Percentiles rank a stretch among this genome's conserved stretches.
Evolutionary conservation across 2,113 vertebrate genomes (phyloP).

Genomic region (Recurvirostra avosetta): DNA sequence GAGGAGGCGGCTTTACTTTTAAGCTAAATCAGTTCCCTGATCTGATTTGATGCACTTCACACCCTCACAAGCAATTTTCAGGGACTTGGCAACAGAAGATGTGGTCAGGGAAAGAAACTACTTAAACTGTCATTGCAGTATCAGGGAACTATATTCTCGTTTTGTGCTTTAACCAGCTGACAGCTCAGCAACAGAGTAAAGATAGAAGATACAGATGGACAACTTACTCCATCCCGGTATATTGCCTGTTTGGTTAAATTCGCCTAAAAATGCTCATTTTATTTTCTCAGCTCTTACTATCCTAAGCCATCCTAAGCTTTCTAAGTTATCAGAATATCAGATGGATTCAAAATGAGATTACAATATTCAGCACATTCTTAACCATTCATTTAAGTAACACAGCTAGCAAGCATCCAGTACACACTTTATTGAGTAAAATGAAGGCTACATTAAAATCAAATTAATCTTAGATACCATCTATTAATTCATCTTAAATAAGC

Average conservation of each 20-base stretch:
- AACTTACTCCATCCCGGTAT: not conserved
- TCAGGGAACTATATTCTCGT: not conserved
- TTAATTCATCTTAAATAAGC: not conserved
- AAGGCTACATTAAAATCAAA: not conserved
- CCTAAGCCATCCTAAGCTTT: not conserved
- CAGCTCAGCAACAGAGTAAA: not conserved
- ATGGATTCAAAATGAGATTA: not conserved
- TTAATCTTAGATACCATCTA: not conserved
- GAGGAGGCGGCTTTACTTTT: not conserved
- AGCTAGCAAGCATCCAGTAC: not conserved
- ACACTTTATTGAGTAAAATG: not conserved
- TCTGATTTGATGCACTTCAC: constrained; percentile 33
- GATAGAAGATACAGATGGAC: not conserved
- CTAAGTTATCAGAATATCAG: not conserved
- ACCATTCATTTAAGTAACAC: not conserved
- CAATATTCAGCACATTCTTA: not conserved
- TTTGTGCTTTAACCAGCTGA: not conserved
- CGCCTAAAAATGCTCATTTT: not conserved
- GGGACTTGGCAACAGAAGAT: not conserved
- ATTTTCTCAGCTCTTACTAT: not conserved
- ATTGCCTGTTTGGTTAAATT: not conserved
- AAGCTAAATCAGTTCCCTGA: not conserved
- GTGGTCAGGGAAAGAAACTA: not conserved
- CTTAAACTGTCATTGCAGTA: not conserved
- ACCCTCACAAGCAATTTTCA: constrained; percentile 10